Evolutionary conservation across 1,140 invertebrate genomes (phyloP), one percentile per base, ranked within the genome.

Genomic region (Drosophila kohkoa): DNA sequence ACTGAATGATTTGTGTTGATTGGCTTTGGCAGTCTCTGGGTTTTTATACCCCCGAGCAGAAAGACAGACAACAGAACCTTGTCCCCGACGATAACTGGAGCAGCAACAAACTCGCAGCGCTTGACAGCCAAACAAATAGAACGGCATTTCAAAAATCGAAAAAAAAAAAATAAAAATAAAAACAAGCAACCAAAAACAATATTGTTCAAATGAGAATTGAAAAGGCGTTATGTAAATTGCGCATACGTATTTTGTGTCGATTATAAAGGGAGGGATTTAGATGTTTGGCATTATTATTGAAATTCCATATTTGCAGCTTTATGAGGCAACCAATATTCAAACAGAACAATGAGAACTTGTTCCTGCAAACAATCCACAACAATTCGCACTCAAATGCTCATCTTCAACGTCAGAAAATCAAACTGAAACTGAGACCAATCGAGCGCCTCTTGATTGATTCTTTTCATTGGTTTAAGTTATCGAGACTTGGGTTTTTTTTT

Each of bases 301-400:
- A 52, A 71, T 63, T 35, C n/a, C 20, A 67, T 57, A 75, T 49
- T 46, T 60, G 41, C 15, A 11, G 51, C 51, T 32, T 32, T 32
- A 68, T 38, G 54, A 51, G 57, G 49, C 45, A 46, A 43, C 35
- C 35, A 10, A 10, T 8, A 71, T 79, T 63, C 70, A 59, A 73
- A 5, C 32, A 79, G 77, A 88, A 80, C 83, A 87, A 87, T 87
- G 77, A 87, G 80, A 88, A 87, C 83, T 87, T 69, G 83, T 87
- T 87, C 83, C 83, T 87, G 46, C 67, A 30, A 32, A 30, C 28
- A 20, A 28, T 10, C 45, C 11, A 32, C 11, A 10, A 6, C 28
- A 30, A 35, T 2, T 7, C 54, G 32, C 45, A 59, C 38, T 59
- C 16, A 45, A 25, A 59, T 25, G 15, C 55, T 58, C 15, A 59